A percentile compares a stretch with the other conserved stretches of the same genome.
Evolutionary conservation across 2,888 invertebrate species (phyloP).

Genomic region (Drosophila kanekoi): DNA sequence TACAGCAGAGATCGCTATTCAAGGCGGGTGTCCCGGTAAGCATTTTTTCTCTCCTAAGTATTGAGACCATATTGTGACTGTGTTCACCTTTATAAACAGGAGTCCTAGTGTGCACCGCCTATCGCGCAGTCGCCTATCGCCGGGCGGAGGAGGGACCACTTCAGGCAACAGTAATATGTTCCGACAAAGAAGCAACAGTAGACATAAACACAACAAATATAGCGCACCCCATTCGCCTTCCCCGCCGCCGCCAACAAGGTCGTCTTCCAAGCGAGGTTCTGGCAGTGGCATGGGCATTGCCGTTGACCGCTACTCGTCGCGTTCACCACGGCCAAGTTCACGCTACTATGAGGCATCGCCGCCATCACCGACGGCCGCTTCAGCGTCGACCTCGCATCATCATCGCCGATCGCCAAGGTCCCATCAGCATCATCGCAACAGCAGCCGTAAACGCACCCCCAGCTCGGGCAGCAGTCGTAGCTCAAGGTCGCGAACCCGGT

Average conservation of each 20-base stretch:
- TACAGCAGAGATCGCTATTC: conserved; percentile 82
- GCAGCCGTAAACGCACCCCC: conserved; percentile 73
- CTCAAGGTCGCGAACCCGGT: conserved; percentile 82
- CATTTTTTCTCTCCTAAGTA: not conserved
- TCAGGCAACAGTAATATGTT: conserved; percentile 61
- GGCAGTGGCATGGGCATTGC: conserved; percentile 61
- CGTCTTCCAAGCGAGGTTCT: conserved; percentile 84
- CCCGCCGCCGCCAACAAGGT: conserved; percentile 85
- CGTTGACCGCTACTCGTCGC: conserved; percentile 81
- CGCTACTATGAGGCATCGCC: conserved; percentile 84
- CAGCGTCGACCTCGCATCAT: conserved; percentile 64
- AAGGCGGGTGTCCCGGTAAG: conserved; percentile 81
- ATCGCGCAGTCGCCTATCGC: conserved; percentile 73
- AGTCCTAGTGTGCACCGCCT: conserved; percentile 81
- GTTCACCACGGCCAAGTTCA: conserved; percentile 81
- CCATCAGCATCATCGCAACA: conserved; percentile 64
- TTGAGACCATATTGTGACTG: not conserved
- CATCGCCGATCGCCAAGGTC: conserved; percentile 67
- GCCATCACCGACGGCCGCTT: conserved; percentile 81
- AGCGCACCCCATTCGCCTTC: conserved; percentile 80
- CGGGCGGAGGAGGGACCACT: conserved; percentile 62
- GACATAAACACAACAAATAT: conserved; percentile 77
- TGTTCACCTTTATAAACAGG: conserved; percentile 44
- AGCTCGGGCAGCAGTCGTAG: conserved; percentile 64
- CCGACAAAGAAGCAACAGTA: conserved; percentile 61